A percentile compares a stretch with the other conserved stretches of the same genome.
Evolutionary conservation across 2,888 invertebrate genomes (phyloP).

Genomic region (Gandaritis pyraliata): DNA sequence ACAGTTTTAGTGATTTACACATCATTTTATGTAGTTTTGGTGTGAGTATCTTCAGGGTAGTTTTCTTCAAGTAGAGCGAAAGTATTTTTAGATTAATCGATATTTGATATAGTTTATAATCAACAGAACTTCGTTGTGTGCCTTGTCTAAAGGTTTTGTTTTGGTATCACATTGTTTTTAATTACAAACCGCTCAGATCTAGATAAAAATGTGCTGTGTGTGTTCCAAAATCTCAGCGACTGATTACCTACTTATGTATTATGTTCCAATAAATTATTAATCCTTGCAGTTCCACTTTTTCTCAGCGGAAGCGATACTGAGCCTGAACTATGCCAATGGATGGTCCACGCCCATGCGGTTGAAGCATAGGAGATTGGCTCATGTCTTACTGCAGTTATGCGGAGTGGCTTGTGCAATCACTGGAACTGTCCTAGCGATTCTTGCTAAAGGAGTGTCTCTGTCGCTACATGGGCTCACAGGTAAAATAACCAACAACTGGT

Average conservation of each 20-base stretch:
- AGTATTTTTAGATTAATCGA: too few species aligned
- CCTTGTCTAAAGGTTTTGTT: too few species aligned
- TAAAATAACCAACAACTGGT: slow-evolving; percentile 29
- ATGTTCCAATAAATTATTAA: too few species aligned
- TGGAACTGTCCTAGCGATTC: slow-evolving; percentile 44
- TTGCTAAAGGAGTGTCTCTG: slow-evolving; percentile 38
- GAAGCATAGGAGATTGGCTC: slow-evolving; percentile 51
- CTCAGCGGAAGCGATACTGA: slow-evolving; percentile 58
- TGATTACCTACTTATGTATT: too few species aligned
- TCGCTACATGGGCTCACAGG: slow-evolving; percentile 54
- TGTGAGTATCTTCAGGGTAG: slow-evolving; percentile 24
- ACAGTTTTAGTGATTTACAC: slow-evolving; percentile 16
- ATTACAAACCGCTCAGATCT: too few species aligned
- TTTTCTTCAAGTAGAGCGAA: too few species aligned
- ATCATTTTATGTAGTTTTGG: slow-evolving; percentile 26
- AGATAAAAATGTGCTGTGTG: too few species aligned
- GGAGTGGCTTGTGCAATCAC: slow-evolving; percentile 43
- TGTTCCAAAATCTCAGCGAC: too few species aligned
- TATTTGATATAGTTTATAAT: too few species aligned
- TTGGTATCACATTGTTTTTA: too few species aligned
- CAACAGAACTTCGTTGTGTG: too few species aligned
- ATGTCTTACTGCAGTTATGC: slow-evolving; percentile 56
- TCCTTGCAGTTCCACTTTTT: slow-evolving; percentile 61
- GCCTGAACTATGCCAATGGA: slow-evolving; percentile 58
- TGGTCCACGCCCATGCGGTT: slow-evolving; percentile 60